These are phyloP conservation scores for Tanytarsus gracilentus DNA, from an alignment of 2,888 invertebrate genomes.

Conservation along the genomic window DNA sequence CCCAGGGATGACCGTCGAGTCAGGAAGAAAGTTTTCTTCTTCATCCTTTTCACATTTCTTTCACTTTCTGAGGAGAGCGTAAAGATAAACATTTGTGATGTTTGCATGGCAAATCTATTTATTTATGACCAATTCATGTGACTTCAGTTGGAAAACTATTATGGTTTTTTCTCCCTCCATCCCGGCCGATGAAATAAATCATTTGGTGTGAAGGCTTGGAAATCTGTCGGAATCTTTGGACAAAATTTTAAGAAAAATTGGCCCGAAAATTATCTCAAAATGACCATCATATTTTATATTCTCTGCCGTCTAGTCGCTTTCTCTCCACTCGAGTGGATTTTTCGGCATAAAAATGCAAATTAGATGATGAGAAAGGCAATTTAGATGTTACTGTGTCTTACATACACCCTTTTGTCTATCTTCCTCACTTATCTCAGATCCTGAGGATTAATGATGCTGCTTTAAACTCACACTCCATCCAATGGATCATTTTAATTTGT, in stretches of 20 bases:
- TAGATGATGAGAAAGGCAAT: constrained; percentile 4
- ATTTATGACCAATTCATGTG: constrained; percentile 29
- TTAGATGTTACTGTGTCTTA: constrained; percentile 13
- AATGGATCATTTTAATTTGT: constrained; percentile 20
- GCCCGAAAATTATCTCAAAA: neutral
- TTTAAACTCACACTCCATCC: neutral
- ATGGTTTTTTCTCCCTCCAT: constrained; percentile 19
- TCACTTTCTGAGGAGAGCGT: neutral
- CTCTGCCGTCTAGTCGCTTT: neutral
- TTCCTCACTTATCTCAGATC: too few relatives aligned
- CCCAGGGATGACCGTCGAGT: too few relatives aligned
- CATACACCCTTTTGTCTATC: constrained; percentile 7
- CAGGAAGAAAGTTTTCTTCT: neutral
- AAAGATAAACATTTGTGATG: constrained; percentile 27
- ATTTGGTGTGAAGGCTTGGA: constrained; percentile 23
- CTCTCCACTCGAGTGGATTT: neutral
- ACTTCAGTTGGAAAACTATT: constrained; percentile 28
- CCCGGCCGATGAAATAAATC: constrained; percentile 20
- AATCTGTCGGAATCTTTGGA: constrained; percentile 23
- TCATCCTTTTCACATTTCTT: neutral
- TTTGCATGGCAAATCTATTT: constrained; percentile 28
- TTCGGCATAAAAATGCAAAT: neutral
- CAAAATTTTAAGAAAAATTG: constrained; percentile 8
- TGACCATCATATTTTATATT: constrained; percentile 22
- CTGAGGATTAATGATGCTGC: constrained; percentile 20